Evolutionary conservation across 2,113 vertebrate genomes (phyloP), one percentile per base, ranked within the genome.

Genomic region (Uria aalge): DNA sequence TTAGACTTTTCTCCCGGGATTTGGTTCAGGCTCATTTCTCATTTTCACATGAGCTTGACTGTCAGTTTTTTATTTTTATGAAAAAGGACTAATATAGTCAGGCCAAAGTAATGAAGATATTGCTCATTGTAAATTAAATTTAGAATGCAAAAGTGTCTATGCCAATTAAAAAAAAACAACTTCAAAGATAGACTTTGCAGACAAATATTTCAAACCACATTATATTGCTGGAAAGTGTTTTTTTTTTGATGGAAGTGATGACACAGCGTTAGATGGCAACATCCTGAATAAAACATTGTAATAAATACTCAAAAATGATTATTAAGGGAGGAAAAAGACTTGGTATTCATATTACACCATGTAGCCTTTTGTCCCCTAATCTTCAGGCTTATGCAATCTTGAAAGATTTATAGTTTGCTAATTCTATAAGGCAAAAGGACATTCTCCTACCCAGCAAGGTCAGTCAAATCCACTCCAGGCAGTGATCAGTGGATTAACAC

Each of bases 341-440:
- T 73, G 21, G 38, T 84, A 64, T 88, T 93, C 72, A 9, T 66
- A 84, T 89, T 95, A 72, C 12, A 90, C 24, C 50, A 88, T 77
- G 32, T 85, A 80, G 76, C 17, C 18, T 84, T 94, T 94, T 94
- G 47, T 97, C 15, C 55, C 29, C 38, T 86, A 91, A 94, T 89
- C 82, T 92, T 88, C 73, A 87, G 48, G 40, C 26, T 92, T 92
- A 93, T 90, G 85, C 85, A 91, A 2, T 84, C 59, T 63, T 82
- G 85, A 86, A 97, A 96, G 96, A 97, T 97, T 97, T 97, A 94
- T 81, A 85, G 74, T 71, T 94, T 93, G 29, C 23, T 97, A 92
- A 83, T 88, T 96, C 92, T 95, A 30, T 81, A 83, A 40, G 63
- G 60, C 41, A 80, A 92, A 96, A 90, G 57, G 56, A 90, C 60